Percentiles rank a stretch among this genome's conserved stretches.
phyloP scores from a whole-genome alignment of 1,140 invertebrate genomes.

The Heterodera carotae region DNA sequence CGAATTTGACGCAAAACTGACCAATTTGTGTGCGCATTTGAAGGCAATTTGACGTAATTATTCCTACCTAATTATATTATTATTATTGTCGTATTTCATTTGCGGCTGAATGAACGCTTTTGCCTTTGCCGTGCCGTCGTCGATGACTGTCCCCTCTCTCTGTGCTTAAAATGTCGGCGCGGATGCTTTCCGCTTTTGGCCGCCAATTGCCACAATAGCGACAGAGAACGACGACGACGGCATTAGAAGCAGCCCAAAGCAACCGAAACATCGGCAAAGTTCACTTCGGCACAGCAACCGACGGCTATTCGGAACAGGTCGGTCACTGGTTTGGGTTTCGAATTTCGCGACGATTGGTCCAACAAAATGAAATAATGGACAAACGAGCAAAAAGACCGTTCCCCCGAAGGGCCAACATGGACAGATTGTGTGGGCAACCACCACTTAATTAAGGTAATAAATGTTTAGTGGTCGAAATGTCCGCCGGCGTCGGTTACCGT shows the following conservation, averaged over 20 bases:
- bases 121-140: not conserved
- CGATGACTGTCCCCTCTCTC: too few species aligned
- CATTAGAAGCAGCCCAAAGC: not conserved
- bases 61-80: not conserved
- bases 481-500: not conserved
- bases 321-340: too few species aligned
- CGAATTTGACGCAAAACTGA: too few species aligned
- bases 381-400: slow-evolving; percentile 10
- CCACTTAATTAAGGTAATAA: too few species aligned
- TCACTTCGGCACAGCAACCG: not conserved
- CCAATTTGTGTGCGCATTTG: too few species aligned
- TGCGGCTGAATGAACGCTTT: not conserved
- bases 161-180: too few species aligned
- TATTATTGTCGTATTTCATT: not conserved
- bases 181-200: not conserved
- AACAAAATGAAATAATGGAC: too few species aligned
- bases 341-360: too few species aligned
- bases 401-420: too few species aligned
- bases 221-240: not conserved
- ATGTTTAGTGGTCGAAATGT: too few species aligned
- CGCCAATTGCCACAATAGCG: not conserved
- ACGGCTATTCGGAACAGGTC: not conserved
- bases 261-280: not conserved
- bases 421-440: too few species aligned
- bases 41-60: not conserved